Evolutionary conservation across 1,140 invertebrate genomes (phyloP), one percentile per base, ranked within the genome.

Genomic region (Parasteatoda tepidariorum): DNA sequence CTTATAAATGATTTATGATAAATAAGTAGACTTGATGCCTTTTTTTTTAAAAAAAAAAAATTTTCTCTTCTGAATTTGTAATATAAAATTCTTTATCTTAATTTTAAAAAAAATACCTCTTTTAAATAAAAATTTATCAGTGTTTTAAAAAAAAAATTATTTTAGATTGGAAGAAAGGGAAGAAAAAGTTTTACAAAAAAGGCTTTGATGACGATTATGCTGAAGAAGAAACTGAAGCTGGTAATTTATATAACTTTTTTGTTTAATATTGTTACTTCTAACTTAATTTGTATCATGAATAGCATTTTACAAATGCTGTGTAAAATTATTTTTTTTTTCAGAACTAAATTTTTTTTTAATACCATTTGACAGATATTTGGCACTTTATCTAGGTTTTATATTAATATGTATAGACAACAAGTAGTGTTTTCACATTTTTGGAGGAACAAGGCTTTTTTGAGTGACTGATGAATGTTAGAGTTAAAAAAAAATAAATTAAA

Each of bases 161-260:
- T n/a, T n/a, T 28, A 79, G 76, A 79, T 57, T 68, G 64, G 41
- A 79, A 79, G 28, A 79, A 79, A 38, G 33, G 64, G 4, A 79
- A 79, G 18, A 79, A 79, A 30, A 68, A 79, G 18, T 79, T 79
- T 79, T 33, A 15, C 24, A 79, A 66, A 28, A 79, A 34, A 68
- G 76, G 76, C 33, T 59, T 57, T 41, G 62, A 79, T 57, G 76
- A 79, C 33, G 76, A 79, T 54, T 34, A 9, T 68, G 74, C 24
- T 3, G 76, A 79, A 33, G 76, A 79, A 48, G 76, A 79, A 26
- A 68, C 41, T 28, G 76, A 79, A 68, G 38, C 66, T 57, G 76
- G 76, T 79, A 68, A 24, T 11, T 26, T 59, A 15, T 9, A 22
- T 48, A 2, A 2, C 38, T 2, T 48, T 13, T 48, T n/a, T n/a